Percentiles rank a stretch among this genome's conserved stretches.
These are phyloP conservation scores for Dinoponera quadriceps DNA, from an alignment of 1,140 invertebrate genomes.

Conservation along the genomic window DNA sequence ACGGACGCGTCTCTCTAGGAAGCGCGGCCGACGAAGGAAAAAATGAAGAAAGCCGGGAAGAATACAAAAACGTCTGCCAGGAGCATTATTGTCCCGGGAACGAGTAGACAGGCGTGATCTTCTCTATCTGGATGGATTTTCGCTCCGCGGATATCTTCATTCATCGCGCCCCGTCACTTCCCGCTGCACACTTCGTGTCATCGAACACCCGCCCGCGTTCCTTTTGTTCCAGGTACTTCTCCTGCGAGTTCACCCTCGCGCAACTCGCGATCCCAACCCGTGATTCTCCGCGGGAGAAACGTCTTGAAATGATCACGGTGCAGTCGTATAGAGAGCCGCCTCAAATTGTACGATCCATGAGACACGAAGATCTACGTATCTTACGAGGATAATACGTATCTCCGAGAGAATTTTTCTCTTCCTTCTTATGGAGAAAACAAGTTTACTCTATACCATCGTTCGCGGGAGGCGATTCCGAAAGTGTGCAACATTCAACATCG, in stretches of 20 bases:
- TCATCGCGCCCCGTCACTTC: constrained; percentile 68
- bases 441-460: background rate
- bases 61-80: constrained; percentile 80
- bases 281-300: background rate
- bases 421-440: background rate
- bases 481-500: background rate
- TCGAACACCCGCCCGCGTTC: constrained; percentile 66
- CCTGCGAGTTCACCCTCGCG: constrained; percentile 27
- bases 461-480: background rate
- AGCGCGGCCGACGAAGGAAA: constrained; percentile 49
- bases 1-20: constrained; percentile 42
- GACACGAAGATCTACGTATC: background rate
- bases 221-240: constrained; percentile 66
- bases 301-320: constrained; percentile 14
- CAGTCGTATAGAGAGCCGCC: too few relatives aligned
- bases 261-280: background rate
- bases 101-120: constrained; percentile 78
- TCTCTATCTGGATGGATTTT: constrained; percentile 81
- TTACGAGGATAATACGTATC: background rate
- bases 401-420: background rate
- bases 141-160: constrained; percentile 68
- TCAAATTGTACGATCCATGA: background rate
- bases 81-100: constrained; percentile 76
- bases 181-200: constrained; percentile 62
- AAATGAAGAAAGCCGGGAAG: constrained; percentile 48